Evolutionary conservation across 2,113 vertebrate genomes (phyloP), one percentile per base, ranked within the genome.

Genomic region (Pangasianodon hypophthalmus): DNA sequence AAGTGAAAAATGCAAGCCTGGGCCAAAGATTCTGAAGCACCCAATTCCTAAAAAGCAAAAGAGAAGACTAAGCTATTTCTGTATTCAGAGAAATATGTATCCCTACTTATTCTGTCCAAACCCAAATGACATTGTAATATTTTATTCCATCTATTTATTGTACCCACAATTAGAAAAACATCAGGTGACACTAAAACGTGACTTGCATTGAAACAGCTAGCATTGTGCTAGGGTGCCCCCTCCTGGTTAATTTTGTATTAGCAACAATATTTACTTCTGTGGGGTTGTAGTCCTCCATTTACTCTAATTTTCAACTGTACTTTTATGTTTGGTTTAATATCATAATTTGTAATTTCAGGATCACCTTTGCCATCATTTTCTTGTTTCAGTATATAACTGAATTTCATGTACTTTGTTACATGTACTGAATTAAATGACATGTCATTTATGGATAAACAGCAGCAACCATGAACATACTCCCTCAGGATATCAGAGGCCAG

Each of bases 11-110:
- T 73, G 37, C 7, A 73, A 73, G 41, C 21, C 1, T 85, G 37
- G 50, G 24, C 0, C 0, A 2, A 0, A 71, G 80, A 9, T 85
- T 44, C 62, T 88, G 60, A 86, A 81, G 87, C 69, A 90, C 56
- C 19, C 67, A 83, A 32, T 88, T 85, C 64, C 93, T 94, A 52
- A n/a, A 58, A 90, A 90, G 89, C 1, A 87, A 13, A 93, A 44
- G 54, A 46, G 9, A 29, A 29, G 6, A 54, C 3, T 6, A 32
- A 56, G 50, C 9, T 44, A 11, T 18, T 73, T 73, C 16, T 64
- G 58, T 64, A 9, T 13, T 62, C 10, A 1, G 13, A 56, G 52
- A 82, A 82, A 82, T 29, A 54, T 29, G 11, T 6, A 81, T 54
- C 48, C 48, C 2, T 21, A 82, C 14, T 19, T n/a, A 24, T 60